These are phyloP conservation scores for human (Homo sapiens) DNA, from an alignment of 2,113 vertebrate genomes.

Conservation along the genomic window GRCh38 chr4:35263501-35264000, in stretches of 20 bases:
- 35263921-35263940: neutral
- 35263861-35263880: neutral
- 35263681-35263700: neutral
- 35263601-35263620: neutral
- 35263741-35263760: neutral
- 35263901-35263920: neutral
- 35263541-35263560: neutral
- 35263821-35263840: neutral
- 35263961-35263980: neutral
- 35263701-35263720: neutral
- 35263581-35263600: neutral
- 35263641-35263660: neutral
- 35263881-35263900: neutral
- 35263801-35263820: neutral
- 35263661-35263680: neutral
- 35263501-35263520: neutral
- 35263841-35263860: neutral
- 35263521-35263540: neutral
- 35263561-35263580: neutral
- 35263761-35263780: neutral
- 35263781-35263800: neutral
- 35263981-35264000: neutral
- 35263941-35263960: rapidly evolving
- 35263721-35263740: neutral
- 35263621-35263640: neutral